phyloP scores from a whole-genome alignment of 2,113 vertebrate genomes.

The Melanerpes formicivorus region DNA sequence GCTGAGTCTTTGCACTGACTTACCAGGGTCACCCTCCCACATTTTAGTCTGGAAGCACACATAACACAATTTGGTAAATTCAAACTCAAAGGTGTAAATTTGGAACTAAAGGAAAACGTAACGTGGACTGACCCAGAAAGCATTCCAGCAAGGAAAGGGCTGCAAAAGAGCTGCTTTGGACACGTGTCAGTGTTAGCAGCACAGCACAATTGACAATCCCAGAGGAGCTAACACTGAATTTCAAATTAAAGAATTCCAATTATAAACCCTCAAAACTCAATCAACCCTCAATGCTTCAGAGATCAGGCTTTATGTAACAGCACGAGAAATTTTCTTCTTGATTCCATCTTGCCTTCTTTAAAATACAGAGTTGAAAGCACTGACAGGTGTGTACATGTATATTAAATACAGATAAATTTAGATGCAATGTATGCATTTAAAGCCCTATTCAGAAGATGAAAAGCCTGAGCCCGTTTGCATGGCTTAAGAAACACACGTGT shows the following conservation, averaged over 20 bases:
- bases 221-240: neutral
- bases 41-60: neutral
- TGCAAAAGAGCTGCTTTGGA: neutral
- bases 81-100: neutral
- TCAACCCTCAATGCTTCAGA: neutral
- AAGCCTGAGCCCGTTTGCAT: neutral
- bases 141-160: neutral
- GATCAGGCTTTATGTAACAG: neutral
- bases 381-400: neutral
- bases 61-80: neutral
- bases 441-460: neutral
- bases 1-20: neutral
- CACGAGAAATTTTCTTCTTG: neutral
- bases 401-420: neutral
- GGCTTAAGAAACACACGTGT: rapidly evolving
- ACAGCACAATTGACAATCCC: neutral
- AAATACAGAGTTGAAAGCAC: neutral
- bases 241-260: neutral
- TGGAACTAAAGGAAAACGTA: neutral
- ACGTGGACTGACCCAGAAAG: neutral
- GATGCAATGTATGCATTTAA: neutral
- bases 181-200: rapidly evolving
- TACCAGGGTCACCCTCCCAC: neutral
- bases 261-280: neutral
- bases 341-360: neutral